Conservation (phyloP, 1,140 invertebrate species). For the Bombus vancouverensis region DNA sequence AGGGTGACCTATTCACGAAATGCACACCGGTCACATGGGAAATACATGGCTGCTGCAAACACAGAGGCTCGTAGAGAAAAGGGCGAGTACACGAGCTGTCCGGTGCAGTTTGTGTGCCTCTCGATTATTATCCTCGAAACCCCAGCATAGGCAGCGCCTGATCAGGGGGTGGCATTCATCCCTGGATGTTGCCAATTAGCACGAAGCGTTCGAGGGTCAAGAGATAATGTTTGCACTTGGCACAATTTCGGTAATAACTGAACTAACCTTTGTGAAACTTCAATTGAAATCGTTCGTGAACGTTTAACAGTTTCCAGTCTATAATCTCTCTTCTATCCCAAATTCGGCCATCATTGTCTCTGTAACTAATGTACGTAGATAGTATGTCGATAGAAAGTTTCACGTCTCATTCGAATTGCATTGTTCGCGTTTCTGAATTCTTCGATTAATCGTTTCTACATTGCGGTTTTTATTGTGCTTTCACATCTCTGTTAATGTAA, state of each 20-base stretch:
- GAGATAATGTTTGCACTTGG: conserved; percentile 32
- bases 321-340: not conserved
- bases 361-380: not conserved
- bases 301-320: not conserved
- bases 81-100: conserved; percentile 15
- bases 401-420: not conserved
- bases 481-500: too few relatives aligned
- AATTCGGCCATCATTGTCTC: not conserved
- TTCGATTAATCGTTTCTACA: too few relatives aligned
- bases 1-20: conserved; percentile 20
- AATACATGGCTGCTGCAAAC: conserved; percentile 18
- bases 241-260: conserved; percentile 20
- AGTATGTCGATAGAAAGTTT: not conserved
- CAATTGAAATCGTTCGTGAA: not conserved
- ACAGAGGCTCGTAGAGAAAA: conserved; percentile 1
- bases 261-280: not conserved
- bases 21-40: conserved; percentile 20
- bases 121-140: conserved; percentile 25
- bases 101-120: conserved; percentile 16
- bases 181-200: conserved; percentile 26
- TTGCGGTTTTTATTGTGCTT: too few relatives aligned
- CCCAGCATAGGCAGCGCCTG: not conserved
- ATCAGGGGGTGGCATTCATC: conserved; percentile 16
- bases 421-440: too few relatives aligned
- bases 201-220: conserved; percentile 15